Evolutionary conservation across 1,140 invertebrate genomes (phyloP).

Genomic region (Megalopta genalis): DNA sequence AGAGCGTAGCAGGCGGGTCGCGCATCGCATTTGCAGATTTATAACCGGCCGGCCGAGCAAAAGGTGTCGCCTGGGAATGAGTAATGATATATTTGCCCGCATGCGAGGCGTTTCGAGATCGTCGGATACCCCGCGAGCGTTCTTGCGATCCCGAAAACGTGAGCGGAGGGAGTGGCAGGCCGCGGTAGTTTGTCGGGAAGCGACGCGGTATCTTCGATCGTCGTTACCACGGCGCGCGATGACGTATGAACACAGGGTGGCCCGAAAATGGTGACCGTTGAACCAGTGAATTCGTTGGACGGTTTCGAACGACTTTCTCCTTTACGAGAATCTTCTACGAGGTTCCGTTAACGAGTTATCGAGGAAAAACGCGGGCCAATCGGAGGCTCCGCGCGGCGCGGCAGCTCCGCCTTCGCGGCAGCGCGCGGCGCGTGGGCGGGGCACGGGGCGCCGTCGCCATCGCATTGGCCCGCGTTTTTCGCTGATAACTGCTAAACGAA

Average conservation of each 20-base stretch:
- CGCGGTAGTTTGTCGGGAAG: conserved; percentile 54
- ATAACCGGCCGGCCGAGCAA: conserved; percentile 61
- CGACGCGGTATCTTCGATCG: conserved; percentile 59
- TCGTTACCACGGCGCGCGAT: background rate
- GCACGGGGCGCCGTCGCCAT: too few relatives aligned
- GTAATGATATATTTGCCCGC: conserved; percentile 69
- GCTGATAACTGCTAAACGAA: too few relatives aligned
- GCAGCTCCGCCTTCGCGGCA: too few relatives aligned
- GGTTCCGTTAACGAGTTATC: too few relatives aligned
- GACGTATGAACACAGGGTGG: background rate
- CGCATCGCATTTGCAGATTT: conserved; percentile 65
- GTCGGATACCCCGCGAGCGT: conserved; percentile 50
- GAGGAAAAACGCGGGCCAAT: too few relatives aligned
- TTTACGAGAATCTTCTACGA: too few relatives aligned
- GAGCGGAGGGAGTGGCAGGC: conserved; percentile 25
- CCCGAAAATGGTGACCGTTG: too few relatives aligned
- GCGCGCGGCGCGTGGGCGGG: too few relatives aligned
- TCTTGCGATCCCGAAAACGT: conserved; percentile 59
- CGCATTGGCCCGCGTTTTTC: too few relatives aligned
- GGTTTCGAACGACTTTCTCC: too few relatives aligned
- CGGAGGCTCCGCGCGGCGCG: too few relatives aligned
- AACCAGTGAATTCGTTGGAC: too few relatives aligned
- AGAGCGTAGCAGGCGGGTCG: conserved; percentile 6
- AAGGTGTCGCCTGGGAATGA: conserved; percentile 67
- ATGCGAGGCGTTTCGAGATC: conserved; percentile 66